Base-by-base conservation (phyloP, 2,113 vertebrate genomes). In the Otocyon megalotis region DNA sequence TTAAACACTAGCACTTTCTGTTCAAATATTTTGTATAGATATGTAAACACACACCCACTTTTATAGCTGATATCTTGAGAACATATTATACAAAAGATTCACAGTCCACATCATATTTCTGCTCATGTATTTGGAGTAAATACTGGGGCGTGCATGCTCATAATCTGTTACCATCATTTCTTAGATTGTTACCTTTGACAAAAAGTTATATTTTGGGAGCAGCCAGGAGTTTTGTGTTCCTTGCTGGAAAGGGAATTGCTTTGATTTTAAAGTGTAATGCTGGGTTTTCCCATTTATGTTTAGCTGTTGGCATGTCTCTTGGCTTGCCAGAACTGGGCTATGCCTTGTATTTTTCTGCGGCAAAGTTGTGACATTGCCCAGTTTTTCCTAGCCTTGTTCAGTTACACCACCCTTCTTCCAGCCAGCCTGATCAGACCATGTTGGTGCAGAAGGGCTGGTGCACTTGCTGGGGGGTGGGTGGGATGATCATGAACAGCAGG, bases 71-170 rank as follows among this genome's bases (percentile, higher is more conserved):
- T 94, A 95, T 65, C 80, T 92, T 93, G 67, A 94, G 85, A 96
- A 15, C 62, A 63, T 96, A 96, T 95, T 82, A 95, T 14, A 80
- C n/a, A 60, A 94, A 93, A 97, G 88, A 92, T 95, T 96, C 86
- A 92, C 2, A 50, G 65, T n/a, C 87, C 62, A 16, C 37, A 89
- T 90, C 90, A 58, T 80, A 92, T 82, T 65, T 90, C 50, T 95
- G 30, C 88, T 96, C 94, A 80, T 97, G 85, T 63, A 76, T 95
- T 56, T 90, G 30, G 88, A 84, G 30, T 80, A 67, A 97, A 94
- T 71, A 84, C 2, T 69, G 37, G 22, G 9, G 1, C 3, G 2
- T 87, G 83, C 87, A 81, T 72, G 65, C 7, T 62, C 24, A 81
- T 95, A 77, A 67, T 95, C 91, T 94, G 26, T 48, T 90, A 58